A percentile compares a stretch with the other conserved stretches of the same genome.
These are phyloP conservation scores for Discoglossus pictus DNA, from an alignment of 2,797 vertebrate genomes.

Conservation along the genomic window DNA sequence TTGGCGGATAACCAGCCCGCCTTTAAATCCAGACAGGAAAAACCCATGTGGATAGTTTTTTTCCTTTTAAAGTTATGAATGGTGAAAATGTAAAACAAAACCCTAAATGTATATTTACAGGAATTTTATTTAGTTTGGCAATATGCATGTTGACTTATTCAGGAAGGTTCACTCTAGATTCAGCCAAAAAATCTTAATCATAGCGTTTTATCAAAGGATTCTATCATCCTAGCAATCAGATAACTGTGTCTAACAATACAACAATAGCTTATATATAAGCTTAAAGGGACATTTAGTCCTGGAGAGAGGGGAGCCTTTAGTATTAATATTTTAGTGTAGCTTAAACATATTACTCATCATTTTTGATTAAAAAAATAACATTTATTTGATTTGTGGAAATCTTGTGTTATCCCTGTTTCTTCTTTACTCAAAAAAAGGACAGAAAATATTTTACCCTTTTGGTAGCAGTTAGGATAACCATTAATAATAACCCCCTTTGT, in stretches of 20 bases:
- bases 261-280: conserved; percentile 6
- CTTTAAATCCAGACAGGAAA: conserved; percentile 63
- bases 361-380: too few relatives aligned
- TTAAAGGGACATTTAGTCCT: too few relatives aligned
- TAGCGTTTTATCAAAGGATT: conserved; percentile 42
- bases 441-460: too few relatives aligned
- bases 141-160: conserved; percentile 19
- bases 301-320: too few relatives aligned
- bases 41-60: conserved; percentile 60
- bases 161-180: conserved; percentile 11
- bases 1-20: conserved; percentile 66
- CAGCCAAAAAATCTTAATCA: conserved; percentile 29
- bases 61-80: conserved; percentile 54
- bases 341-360: too few relatives aligned
- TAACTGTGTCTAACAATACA: background rate
- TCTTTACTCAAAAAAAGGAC: too few relatives aligned
- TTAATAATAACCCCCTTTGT: too few relatives aligned
- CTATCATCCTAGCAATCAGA: background rate
- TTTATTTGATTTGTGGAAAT: too few relatives aligned
- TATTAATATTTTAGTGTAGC: too few relatives aligned
- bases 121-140: conserved; percentile 52
- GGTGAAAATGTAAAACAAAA: conserved; percentile 56
- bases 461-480: too few relatives aligned
- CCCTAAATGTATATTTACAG: conserved; percentile 38
- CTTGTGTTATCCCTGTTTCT: too few relatives aligned